phyloP scores from a whole-genome alignment of 37 sponge, comb jelly and placozoan species.

The Ianthella basta region DNA sequence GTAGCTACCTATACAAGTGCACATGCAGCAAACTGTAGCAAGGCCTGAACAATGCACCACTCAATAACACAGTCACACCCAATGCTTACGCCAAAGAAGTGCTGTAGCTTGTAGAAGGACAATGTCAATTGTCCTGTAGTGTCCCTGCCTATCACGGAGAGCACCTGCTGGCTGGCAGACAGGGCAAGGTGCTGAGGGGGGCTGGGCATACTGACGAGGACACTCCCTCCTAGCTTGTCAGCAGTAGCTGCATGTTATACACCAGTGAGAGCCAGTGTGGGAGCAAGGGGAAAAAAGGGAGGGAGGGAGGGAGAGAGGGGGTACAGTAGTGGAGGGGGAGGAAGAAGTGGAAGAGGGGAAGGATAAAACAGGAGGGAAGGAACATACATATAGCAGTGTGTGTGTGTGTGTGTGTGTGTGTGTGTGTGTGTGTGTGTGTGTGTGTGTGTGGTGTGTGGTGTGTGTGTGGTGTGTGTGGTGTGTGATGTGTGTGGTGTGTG shows the following conservation, averaged over 20 bases:
- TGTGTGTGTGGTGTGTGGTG: no score
- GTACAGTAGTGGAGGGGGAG: not conserved
- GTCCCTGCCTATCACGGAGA: not conserved
- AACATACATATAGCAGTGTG: no score
- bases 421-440: no score
- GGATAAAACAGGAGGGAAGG: no score
- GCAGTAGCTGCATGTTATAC: not conserved
- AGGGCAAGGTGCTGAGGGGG: constrained; percentile 11
- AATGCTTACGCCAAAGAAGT: constrained; percentile 4
- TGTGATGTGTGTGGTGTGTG: no score
- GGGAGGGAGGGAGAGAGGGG: not conserved
- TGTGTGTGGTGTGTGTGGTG: no score
- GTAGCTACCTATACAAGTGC: no score
- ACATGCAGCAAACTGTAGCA: no score
- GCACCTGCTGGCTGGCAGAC: not conserved
- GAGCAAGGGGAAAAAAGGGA: not conserved
- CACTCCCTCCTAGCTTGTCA: not conserved
- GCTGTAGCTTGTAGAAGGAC: not conserved
- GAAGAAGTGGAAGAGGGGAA: no score
- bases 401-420: no score
- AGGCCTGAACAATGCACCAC: no score
- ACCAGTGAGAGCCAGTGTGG: not conserved
- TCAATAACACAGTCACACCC: no score
- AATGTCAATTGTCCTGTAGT: not conserved
- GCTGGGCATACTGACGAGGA: not conserved